Conservation (phyloP, 2,888 invertebrate species). For the Cheilosia grossa region DNA sequence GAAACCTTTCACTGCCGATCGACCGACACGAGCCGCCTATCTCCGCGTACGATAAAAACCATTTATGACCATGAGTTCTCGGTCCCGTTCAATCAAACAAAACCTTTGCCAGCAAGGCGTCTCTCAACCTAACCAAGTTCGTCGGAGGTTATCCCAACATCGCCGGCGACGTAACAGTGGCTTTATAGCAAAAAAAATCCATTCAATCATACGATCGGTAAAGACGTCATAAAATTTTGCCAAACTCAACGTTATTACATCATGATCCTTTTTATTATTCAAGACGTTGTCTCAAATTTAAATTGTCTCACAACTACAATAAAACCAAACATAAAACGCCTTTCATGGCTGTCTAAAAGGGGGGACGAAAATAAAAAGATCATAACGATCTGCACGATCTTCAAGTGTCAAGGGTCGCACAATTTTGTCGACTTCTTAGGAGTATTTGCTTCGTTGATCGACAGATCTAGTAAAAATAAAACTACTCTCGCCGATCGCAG, state of each 20-base stretch:
- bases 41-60: no score
- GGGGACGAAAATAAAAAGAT: slow-evolving; percentile 17
- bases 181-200: slow-evolving; percentile 8
- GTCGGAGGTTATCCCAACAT: slow-evolving; percentile 13
- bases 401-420: slow-evolving; percentile 35
- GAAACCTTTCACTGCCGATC: no score
- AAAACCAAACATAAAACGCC: not conserved
- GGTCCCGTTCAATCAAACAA: no score
- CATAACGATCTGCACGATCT: slow-evolving; percentile 33
- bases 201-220: slow-evolving; percentile 23
- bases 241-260: slow-evolving; percentile 60
- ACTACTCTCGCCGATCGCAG: not conserved
- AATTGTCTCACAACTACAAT: slow-evolving; percentile 58
- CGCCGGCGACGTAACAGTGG: slow-evolving; percentile 31
- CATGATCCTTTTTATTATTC: slow-evolving; percentile 50
- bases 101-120: not conserved
- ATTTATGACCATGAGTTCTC: no score
- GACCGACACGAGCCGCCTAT: no score
- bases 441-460: not conserved
- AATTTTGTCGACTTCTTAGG: not conserved
- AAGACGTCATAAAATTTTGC: slow-evolving; percentile 58
- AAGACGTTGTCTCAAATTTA: slow-evolving; percentile 37
- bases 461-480: not conserved
- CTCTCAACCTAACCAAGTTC: slow-evolving; percentile 2
- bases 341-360: slow-evolving; percentile 8